phyloP scores from a whole-genome alignment of 1,140 invertebrate species.

The Drosophila obscura region DNA sequence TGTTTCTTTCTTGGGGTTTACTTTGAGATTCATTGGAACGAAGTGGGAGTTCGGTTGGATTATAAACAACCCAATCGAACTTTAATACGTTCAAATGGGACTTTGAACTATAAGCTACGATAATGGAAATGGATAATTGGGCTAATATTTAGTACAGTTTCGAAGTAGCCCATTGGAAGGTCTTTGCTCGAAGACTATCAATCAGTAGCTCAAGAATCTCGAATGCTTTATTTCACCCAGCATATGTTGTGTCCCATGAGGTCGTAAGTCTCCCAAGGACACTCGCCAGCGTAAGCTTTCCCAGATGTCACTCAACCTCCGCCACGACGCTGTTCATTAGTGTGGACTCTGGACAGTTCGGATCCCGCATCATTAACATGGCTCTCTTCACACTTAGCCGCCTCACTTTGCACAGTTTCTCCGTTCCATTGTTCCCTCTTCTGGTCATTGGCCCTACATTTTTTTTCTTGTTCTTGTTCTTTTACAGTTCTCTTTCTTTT shows the following conservation, averaged over 20 bases:
- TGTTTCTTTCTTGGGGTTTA: slow-evolving; percentile 4
- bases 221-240: too few relatives aligned
- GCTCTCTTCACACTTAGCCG: slow-evolving; percentile 69
- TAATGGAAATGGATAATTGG: too few relatives aligned
- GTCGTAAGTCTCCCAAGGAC: too few relatives aligned
- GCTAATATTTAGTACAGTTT: too few relatives aligned
- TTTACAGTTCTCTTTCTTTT: slow-evolving; percentile 34
- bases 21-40: slow-evolving; percentile 8
- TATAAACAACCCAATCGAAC: neutral
- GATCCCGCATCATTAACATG: slow-evolving; percentile 68
- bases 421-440: slow-evolving; percentile 53
- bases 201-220: too few relatives aligned
- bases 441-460: slow-evolving; percentile 68
- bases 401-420: slow-evolving; percentile 30
- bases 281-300: too few relatives aligned
- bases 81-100: too few relatives aligned
- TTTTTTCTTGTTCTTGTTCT: slow-evolving; percentile 8
- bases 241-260: neutral
- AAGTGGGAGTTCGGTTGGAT: neutral
- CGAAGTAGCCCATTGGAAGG: too few relatives aligned
- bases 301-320: slow-evolving; percentile 24
- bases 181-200: too few relatives aligned
- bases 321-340: slow-evolving; percentile 53
- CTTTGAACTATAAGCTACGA: too few relatives aligned
- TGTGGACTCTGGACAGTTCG: slow-evolving; percentile 13